These are phyloP conservation scores for Trichechus manatus DNA, from an alignment of 2,113 vertebrate species.

Conservation along the genomic window DNA sequence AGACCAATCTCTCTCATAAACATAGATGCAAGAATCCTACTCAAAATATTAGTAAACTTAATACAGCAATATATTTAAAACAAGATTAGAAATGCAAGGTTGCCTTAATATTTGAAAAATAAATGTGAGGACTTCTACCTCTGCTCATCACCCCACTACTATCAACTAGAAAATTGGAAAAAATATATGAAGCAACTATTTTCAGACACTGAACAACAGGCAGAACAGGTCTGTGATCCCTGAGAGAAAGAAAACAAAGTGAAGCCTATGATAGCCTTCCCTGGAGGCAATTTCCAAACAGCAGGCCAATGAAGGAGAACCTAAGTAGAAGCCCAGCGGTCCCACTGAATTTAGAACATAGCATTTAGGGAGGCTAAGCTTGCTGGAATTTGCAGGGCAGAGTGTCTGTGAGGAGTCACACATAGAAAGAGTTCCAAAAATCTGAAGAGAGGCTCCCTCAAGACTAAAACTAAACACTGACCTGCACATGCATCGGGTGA, in stretches of 20 bases:
- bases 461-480: background rate
- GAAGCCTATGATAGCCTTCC: background rate
- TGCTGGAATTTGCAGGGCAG: background rate
- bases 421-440: background rate
- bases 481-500: background rate
- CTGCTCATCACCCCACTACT: background rate
- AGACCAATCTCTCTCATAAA: background rate
- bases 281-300: background rate
- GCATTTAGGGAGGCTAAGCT: background rate
- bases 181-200: background rate
- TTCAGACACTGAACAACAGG: background rate
- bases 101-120: background rate
- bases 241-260: no score
- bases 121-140: background rate
- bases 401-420: background rate
- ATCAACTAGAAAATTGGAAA: background rate
- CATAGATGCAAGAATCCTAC: background rate
- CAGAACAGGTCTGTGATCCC: background rate
- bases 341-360: background rate
- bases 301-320: background rate
- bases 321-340: background rate
- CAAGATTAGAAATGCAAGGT: background rate
- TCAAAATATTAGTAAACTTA: conserved; percentile 22
- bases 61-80: background rate
- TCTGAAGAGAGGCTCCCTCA: background rate